Evolutionary conservation across 2,797 vertebrate genomes (phyloP).

Genomic region (Gastrophryne carolinensis): DNA sequence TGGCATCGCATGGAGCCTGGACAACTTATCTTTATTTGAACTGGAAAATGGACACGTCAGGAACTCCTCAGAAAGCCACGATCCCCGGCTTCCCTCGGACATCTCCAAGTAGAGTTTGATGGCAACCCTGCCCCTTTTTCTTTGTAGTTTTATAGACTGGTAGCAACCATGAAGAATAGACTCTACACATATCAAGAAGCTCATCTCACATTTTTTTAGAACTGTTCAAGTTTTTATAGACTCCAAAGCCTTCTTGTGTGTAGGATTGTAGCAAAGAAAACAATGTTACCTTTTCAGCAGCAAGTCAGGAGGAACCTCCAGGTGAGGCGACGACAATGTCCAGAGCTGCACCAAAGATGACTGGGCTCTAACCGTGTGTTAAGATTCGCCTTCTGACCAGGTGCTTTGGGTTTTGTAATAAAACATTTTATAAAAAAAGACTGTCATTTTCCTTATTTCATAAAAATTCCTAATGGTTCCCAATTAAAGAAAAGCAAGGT

Average conservation of each 20-base stretch:
- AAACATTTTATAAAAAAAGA: conserved; percentile 48
- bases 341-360: neutral
- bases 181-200: conserved; percentile 12
- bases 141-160: conserved; percentile 23
- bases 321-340: conserved; percentile 37
- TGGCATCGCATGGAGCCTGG: neutral
- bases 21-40: neutral
- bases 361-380: conserved; percentile 21
- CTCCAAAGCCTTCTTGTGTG: conserved; percentile 25
- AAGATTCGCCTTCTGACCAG: conserved; percentile 12
- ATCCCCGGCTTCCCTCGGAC: no score
- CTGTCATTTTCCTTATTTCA: neutral
- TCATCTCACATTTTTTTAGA: neutral
- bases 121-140: neutral
- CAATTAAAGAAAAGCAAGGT: no score
- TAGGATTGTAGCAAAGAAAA: neutral
- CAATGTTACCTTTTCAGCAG: conserved; percentile 2
- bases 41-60: neutral
- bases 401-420: conserved; percentile 49
- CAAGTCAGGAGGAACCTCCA: conserved; percentile 30
- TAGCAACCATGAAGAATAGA: neutral
- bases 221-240: neutral
- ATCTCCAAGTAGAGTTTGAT: neutral
- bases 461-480: no score
- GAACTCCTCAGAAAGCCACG: no score